Percentiles rank a stretch among this genome's conserved stretches.
These are phyloP conservation scores for Ictalurus punctatus DNA, from an alignment of 2,113 vertebrate genomes.

Conservation along the genomic window DNA sequence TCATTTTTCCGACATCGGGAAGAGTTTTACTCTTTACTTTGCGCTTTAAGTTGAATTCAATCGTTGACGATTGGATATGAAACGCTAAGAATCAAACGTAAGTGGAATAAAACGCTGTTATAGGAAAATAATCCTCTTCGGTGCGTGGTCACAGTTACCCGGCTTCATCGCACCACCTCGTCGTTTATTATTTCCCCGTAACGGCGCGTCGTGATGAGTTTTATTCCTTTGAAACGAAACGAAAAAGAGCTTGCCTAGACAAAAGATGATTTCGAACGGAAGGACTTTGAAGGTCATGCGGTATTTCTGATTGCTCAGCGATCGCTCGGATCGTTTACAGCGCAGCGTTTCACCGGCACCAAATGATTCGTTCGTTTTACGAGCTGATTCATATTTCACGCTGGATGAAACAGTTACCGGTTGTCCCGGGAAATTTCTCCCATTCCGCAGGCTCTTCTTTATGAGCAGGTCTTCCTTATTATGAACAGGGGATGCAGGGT, in stretches of 20 bases:
- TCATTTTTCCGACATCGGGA: background rate
- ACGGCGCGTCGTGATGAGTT: background rate
- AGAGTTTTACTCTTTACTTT: no score
- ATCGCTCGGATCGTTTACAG: conserved; percentile 27
- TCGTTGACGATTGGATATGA: no score
- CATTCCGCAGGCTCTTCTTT: conserved; percentile 20
- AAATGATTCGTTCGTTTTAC: conserved; percentile 44
- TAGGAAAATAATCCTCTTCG: background rate
- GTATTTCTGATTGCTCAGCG: conserved; percentile 24
- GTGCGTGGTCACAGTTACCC: background rate
- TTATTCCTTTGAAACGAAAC: background rate
- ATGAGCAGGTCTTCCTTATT: conserved; percentile 37
- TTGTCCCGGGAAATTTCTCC: conserved; percentile 40
- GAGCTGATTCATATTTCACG: conserved; percentile 40
- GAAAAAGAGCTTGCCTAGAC: background rate
- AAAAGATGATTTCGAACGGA: background rate
- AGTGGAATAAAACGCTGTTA: background rate
- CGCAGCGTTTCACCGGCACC: background rate
- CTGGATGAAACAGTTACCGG: conserved; percentile 17
- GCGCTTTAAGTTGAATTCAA: no score
- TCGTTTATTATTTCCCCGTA: background rate
- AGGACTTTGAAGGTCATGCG: conserved; percentile 13
- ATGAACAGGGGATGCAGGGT: conserved; percentile 38
- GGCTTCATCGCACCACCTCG: background rate
- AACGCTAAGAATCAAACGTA: background rate